Conservation (phyloP, 2,113 vertebrate species). For the Macquaria ambigua region DNA sequence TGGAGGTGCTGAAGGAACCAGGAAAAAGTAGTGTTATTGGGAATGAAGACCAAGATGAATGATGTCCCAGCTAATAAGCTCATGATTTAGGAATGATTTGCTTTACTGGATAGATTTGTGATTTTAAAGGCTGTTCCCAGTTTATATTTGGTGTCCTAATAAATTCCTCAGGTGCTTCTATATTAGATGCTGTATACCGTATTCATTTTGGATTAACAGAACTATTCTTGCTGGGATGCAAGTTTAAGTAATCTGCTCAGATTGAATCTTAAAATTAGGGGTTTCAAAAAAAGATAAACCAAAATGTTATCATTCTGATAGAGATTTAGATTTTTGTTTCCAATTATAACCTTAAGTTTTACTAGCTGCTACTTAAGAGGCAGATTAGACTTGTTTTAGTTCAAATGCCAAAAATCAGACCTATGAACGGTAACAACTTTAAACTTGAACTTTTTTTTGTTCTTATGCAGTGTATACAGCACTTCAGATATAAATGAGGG, state of each 20-base stretch:
- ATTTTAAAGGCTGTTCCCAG: neutral
- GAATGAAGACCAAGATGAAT: neutral
- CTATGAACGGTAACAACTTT: neutral
- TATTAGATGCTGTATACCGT: neutral
- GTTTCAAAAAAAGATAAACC: neutral
- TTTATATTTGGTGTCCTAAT: neutral
- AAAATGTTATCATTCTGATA: neutral
- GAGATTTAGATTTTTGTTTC: neutral
- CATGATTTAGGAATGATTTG: neutral
- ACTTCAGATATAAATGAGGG: neutral
- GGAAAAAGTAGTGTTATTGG: neutral
- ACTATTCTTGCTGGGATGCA: neutral
- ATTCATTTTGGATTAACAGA: neutral
- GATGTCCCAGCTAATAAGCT: constrained; percentile 29
- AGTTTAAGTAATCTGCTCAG: neutral
- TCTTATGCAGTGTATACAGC: neutral
- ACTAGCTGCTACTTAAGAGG: neutral
- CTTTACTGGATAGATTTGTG: neutral
- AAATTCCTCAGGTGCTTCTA: constrained; percentile 37
- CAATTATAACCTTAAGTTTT: neutral
- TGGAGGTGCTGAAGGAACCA: neutral
- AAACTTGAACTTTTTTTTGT: neutral
- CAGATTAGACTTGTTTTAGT: neutral
- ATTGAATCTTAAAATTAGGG: neutral
- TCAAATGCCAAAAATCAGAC: constrained; percentile 7